Evolutionary conservation across 2,113 vertebrate genomes (phyloP).

Genomic region (Formicarius rufipectus): DNA sequence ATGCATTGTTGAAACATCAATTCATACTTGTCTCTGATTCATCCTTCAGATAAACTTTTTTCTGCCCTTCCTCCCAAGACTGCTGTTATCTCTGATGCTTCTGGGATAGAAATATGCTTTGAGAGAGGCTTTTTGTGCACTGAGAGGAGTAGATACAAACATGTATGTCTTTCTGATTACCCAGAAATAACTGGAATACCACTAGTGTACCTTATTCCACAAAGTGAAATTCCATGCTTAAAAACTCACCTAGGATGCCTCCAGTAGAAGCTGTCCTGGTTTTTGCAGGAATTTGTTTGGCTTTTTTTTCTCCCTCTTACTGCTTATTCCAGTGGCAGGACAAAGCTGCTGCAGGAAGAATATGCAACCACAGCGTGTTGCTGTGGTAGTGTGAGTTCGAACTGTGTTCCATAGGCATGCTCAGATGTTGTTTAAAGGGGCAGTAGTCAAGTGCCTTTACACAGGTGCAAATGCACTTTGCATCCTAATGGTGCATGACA

Average conservation of each 20-base stretch:
- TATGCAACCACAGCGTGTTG: neutral
- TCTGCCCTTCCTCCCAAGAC: neutral
- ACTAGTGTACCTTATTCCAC: neutral
- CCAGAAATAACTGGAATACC: neutral
- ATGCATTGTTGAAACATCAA: neutral
- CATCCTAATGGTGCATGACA: neutral
- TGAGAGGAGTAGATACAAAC: neutral
- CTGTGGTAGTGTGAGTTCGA: neutral
- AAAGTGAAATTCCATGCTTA: neutral
- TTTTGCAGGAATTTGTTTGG: neutral
- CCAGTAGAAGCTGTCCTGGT: neutral
- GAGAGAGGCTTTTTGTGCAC: neutral
- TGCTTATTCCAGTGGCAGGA: neutral
- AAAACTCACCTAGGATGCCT: neutral
- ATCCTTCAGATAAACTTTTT: neutral
- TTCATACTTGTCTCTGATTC: neutral
- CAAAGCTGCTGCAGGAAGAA: neutral
- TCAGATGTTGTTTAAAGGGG: neutral
- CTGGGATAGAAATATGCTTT: neutral
- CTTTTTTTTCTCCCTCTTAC: neutral
- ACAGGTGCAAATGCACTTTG: neutral
- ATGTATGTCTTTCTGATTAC: neutral
- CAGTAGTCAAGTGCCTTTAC: neutral
- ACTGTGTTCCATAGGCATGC: neutral
- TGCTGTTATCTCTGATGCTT: neutral